These are phyloP conservation scores for Sympetrum striolatum DNA, from an alignment of 2,888 invertebrate species.

Conservation along the genomic window DNA sequence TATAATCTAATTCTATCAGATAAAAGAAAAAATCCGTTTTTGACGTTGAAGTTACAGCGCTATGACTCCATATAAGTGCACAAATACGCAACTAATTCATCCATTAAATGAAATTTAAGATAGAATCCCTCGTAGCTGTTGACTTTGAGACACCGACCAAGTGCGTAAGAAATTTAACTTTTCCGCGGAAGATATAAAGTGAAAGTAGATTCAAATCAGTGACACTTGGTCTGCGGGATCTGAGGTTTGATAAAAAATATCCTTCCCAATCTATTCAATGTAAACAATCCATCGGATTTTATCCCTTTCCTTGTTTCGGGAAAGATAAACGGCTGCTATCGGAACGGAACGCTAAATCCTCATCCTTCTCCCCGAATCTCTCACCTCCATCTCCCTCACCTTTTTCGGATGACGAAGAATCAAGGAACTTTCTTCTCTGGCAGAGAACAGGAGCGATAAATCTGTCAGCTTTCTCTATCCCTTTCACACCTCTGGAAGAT, in stretches of 20 bases:
- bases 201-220: no score
- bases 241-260: not conserved
- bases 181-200: no score
- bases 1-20: no score
- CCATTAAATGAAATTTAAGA: no score
- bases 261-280: not conserved
- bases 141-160: no score
- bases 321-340: not conserved
- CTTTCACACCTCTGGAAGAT: not conserved
- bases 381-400: not conserved
- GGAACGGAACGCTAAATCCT: not conserved
- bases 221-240: no score
- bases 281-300: not conserved
- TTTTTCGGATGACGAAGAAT: not conserved
- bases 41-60: no score
- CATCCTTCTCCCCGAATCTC: not conserved
- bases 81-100: no score
- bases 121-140: no score
- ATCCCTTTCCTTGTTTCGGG: not conserved
- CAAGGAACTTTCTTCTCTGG: not conserved
- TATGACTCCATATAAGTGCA: no score
- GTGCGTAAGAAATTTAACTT: no score
- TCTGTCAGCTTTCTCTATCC: not conserved
- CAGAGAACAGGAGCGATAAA: not conserved
- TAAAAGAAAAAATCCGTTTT: no score